Conservation (phyloP, 2,888 invertebrate genomes). For the Lithosia quadra region DNA sequence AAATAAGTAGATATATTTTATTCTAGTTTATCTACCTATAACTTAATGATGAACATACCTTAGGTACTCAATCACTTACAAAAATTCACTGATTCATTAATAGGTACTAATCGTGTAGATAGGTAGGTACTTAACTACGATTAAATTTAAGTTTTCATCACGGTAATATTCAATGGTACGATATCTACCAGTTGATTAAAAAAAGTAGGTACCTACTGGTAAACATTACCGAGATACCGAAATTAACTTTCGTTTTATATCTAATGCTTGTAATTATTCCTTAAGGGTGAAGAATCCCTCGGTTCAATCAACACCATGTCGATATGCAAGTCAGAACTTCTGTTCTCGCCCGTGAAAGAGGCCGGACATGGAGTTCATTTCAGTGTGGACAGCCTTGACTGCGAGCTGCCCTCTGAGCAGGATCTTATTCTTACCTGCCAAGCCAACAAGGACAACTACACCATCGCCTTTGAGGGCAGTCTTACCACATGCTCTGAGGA, state of each 20-base stretch:
- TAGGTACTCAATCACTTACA: no score
- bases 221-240: no score
- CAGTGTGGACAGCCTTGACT: conserved; percentile 96
- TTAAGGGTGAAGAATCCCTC: conserved; percentile 91
- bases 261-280: conserved; percentile 22
- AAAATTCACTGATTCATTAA: no score
- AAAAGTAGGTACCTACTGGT: no score
- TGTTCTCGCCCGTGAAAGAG: conserved; percentile 96
- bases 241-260: neutral
- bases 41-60: neutral
- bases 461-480: conserved; percentile 97
- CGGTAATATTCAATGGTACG: neutral
- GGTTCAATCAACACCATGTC: conserved; percentile 94
- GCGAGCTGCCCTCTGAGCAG: conserved; percentile 92
- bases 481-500: conserved; percentile 94
- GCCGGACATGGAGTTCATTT: conserved; percentile 91
- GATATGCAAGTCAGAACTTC: conserved; percentile 95
- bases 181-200: neutral
- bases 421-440: conserved; percentile 96
- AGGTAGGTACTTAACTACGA: neutral
- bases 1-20: neutral
- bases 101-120: no score
- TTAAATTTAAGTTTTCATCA: neutral
- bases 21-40: neutral
- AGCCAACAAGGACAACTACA: conserved; percentile 97